These are phyloP conservation scores for Actenoides lindsayi DNA, from an alignment of 2,113 vertebrate species.

Conservation along the genomic window DNA sequence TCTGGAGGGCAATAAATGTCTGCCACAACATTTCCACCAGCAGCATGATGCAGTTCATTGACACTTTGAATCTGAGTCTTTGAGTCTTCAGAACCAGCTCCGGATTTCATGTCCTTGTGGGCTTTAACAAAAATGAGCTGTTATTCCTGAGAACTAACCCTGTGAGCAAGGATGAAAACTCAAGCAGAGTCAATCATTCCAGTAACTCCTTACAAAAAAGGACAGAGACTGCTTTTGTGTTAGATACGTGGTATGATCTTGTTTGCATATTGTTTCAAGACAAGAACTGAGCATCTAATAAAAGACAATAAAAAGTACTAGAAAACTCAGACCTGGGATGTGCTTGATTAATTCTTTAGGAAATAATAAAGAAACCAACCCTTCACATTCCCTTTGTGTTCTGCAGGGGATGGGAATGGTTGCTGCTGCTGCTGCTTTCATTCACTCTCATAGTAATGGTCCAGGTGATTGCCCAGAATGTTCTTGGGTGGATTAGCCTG, in stretches of 20 bases:
- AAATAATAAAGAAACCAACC: not conserved
- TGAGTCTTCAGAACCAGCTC: not conserved
- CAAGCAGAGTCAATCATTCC: not conserved
- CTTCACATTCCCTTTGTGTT: not conserved
- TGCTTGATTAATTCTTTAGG: not conserved
- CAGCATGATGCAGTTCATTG: not conserved
- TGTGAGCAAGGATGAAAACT: not conserved
- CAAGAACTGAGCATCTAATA: not conserved
- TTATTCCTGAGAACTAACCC: not conserved
- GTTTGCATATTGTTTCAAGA: not conserved
- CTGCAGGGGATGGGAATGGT: not conserved
- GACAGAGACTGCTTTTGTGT: not conserved
- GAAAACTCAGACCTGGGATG: not conserved
- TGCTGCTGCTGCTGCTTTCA: not conserved
- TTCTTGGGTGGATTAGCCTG: not conserved
- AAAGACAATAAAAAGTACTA: not conserved
- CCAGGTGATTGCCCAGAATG: not conserved
- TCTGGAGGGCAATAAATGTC: not conserved
- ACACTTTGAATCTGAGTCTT: not conserved
- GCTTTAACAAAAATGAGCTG: not conserved
- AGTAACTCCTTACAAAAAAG: not conserved
- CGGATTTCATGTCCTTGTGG: not conserved
- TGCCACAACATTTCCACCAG: not conserved
- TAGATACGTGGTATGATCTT: not conserved
- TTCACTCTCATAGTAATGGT: not conserved